Conservation (phyloP, 1,140 invertebrate species). For the Ruditapes philippinarum region DNA sequence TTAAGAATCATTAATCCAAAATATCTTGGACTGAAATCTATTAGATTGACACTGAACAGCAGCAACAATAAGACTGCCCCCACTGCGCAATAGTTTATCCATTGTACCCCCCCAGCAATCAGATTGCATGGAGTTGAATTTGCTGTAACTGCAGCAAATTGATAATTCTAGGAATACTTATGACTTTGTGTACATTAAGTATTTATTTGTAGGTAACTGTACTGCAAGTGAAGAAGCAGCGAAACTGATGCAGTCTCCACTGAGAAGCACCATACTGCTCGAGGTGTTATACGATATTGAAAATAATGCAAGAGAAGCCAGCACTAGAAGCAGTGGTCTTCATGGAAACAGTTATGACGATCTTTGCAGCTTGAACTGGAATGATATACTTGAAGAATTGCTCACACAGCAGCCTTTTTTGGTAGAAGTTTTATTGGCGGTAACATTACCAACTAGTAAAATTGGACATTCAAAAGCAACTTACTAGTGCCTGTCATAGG, state of each 20-base stretch:
- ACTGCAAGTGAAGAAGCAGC: not conserved
- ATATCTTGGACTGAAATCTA: too few relatives aligned
- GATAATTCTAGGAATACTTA: too few relatives aligned
- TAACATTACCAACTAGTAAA: conserved; percentile 7
- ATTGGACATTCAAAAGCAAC: not conserved
- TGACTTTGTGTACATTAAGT: too few relatives aligned
- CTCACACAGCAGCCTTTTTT: not conserved
- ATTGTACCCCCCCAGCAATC: not conserved
- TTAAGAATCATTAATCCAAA: too few relatives aligned
- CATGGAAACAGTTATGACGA: not conserved
- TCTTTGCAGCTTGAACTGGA: not conserved
- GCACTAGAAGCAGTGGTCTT: not conserved
- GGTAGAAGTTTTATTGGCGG: conserved; percentile 6
- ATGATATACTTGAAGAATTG: not conserved
- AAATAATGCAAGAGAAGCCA: not conserved
- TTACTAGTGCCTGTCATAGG: conserved; percentile 1
- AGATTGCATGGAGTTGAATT: not conserved
- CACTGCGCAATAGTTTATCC: too few relatives aligned
- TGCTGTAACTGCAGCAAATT: not conserved
- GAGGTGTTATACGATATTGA: not conserved
- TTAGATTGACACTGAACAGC: too few relatives aligned
- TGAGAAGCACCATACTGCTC: not conserved
- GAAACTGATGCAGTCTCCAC: not conserved
- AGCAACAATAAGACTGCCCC: too few relatives aligned
- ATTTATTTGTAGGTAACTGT: not conserved